Conservation (phyloP, 2,113 vertebrate genomes). For the Phocoena sinus region DNA sequence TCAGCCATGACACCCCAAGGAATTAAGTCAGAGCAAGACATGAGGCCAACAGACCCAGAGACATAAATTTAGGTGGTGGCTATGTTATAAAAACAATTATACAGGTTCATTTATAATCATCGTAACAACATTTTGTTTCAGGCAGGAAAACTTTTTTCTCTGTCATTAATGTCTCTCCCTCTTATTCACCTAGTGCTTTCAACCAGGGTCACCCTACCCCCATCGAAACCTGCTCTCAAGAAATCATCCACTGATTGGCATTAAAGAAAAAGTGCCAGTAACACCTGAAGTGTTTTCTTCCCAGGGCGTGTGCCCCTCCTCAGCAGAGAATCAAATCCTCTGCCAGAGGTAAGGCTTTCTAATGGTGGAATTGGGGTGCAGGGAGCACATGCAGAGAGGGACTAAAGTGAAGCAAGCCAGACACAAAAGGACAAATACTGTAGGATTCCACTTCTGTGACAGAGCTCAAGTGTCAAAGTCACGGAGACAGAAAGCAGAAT, state of each 20-base stretch:
- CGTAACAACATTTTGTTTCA: background rate
- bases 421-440: background rate
- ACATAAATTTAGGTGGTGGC: background rate
- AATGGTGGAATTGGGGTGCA: fast-evolving
- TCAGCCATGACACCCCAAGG: background rate
- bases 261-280: background rate
- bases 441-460: background rate
- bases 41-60: background rate
- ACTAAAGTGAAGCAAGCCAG: background rate
- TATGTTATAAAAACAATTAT: background rate
- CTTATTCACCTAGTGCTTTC: background rate
- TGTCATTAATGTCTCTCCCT: background rate
- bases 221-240: background rate
- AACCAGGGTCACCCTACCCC: background rate
- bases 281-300: background rate
- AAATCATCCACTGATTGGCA: background rate
- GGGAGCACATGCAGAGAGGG: background rate
- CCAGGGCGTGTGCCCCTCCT: too few species aligned
- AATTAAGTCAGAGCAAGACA: background rate
- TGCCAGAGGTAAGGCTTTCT: background rate
- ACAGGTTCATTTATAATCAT: background rate
- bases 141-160: background rate
- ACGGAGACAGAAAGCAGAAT: background rate
- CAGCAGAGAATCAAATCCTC: background rate
- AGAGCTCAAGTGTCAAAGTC: background rate